Evolutionary conservation across 2,797 vertebrate species (phyloP).

Genomic region (Gymnodraco acuticeps): DNA sequence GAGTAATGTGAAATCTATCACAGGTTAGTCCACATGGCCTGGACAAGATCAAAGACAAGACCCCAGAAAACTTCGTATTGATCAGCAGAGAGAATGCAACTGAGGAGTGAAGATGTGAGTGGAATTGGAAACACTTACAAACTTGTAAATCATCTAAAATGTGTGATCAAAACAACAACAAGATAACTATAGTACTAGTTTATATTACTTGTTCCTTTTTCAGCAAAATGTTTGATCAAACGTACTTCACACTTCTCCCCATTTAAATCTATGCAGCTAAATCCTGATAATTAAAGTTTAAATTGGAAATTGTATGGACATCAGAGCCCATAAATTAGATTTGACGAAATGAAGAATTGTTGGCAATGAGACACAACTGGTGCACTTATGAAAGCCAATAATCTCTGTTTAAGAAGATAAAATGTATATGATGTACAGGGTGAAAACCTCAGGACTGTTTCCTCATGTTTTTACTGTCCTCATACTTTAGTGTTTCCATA

Average conservation of each 20-base stretch:
- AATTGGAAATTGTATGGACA: conserved; percentile 9
- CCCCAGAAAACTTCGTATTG: conserved; percentile 73
- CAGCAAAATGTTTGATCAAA: neutral
- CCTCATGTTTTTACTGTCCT: neutral
- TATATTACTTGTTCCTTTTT: neutral
- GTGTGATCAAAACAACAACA: neutral
- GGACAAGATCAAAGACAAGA: conserved; percentile 76
- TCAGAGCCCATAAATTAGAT: conserved; percentile 7
- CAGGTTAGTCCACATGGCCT: conserved; percentile 67
- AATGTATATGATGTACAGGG: neutral
- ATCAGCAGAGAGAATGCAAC: conserved; percentile 54
- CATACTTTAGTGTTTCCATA: neutral
- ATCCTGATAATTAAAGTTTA: neutral
- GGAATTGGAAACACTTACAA: conserved; percentile 38
- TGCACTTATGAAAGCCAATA: neutral
- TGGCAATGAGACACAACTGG: neutral
- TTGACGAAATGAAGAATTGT: conserved; percentile 2
- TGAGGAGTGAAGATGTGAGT: conserved; percentile 28
- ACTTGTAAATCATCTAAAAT: conserved; percentile 16
- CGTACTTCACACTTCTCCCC: neutral
- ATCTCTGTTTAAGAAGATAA: conserved; percentile 2
- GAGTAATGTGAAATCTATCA: conserved; percentile 82
- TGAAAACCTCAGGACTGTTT: neutral
- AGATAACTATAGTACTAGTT: neutral
- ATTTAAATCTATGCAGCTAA: conserved; percentile 9